Base-by-base conservation (phyloP, 2,888 invertebrate species). In the Athripsodes cinereus region DNA sequence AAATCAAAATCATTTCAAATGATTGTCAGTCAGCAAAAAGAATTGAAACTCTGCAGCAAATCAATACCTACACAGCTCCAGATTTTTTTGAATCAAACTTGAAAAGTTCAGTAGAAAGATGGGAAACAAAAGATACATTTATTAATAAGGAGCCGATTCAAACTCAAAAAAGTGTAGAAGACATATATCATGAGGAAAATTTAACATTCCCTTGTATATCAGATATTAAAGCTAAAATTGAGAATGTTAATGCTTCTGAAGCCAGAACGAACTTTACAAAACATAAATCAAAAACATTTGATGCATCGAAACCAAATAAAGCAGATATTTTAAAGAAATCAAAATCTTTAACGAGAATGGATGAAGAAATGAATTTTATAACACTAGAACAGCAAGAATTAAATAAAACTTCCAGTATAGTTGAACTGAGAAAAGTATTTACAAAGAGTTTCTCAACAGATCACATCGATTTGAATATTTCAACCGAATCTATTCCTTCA, bases 221-320 rank as follows among this genome's bases (percentile, higher is more conserved):
- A 13, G 52, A 53, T 44, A 51, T 64, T 6, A 62, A 62, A 53
- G 55, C 58, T 13, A 62, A 62, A 52, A 61, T 62, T 34, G 59
- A 64, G 52, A 53, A 44, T 50, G 47, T 59, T n/a, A 60, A 53
- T 21, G 26, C 16, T n/a, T 44, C 40, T 13, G 49, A 52, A 13
- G 51, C 59, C 6, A 58, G 58, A 52, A 46, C 60, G 46, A 52
- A 50, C 6, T 61, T 65, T 50, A 21, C 54, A n/a, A 57, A 61
- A 52, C 63, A 61, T 19, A 57, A 49, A 56, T 62, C 61, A 48
- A 60, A 59, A 44, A 61, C 59, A 6, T 57, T 62, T 22, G 60
- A 60, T 22, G 16, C 61, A 22, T 57, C 60, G 16, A 58, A 58
- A 57, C 18, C 31, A 31, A 18, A 57, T 21, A 53, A 55, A 13